A percentile compares a stretch with the other conserved stretches of the same genome.
These are phyloP conservation scores for Pristionchus japonicus DNA, from an alignment of 2,888 invertebrate species.

Conservation along the genomic window DNA sequence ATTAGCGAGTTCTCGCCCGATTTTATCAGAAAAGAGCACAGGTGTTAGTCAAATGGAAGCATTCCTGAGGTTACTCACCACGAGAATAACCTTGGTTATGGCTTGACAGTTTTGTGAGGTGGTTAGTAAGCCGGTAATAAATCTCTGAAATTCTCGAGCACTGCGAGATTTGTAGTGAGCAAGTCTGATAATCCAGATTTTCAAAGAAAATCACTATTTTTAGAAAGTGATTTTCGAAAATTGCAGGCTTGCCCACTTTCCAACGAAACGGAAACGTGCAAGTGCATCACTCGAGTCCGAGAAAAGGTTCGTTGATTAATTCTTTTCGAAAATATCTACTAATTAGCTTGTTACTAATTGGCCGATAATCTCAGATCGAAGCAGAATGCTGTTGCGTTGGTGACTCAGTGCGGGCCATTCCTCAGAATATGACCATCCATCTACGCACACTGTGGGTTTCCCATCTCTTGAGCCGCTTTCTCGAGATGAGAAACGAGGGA, in stretches of 20 bases:
- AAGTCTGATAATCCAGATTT: neutral
- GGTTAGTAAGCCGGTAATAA: neutral
- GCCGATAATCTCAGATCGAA: neutral
- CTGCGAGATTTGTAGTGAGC: too few species aligned
- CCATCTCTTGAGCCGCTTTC: neutral
- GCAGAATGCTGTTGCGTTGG: conserved; percentile 32
- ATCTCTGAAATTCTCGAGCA: too few species aligned
- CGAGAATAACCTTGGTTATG: neutral
- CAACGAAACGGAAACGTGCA: conserved; percentile 40
- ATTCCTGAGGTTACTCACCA: conserved; percentile 12
- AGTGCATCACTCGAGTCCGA: conserved; percentile 38
- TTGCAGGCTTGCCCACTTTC: conserved; percentile 29
- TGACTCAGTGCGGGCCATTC: neutral
- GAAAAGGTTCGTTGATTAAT: neutral
- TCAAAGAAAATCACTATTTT: neutral
- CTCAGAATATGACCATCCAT: neutral
- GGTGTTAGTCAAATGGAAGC: neutral
- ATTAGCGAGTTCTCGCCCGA: neutral
- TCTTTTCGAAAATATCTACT: neutral
- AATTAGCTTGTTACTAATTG: too few species aligned
- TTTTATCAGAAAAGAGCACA: neutral
- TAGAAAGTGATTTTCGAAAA: neutral
- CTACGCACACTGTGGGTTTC: conserved; percentile 21
- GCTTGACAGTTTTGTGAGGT: too few species aligned
- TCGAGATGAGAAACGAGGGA: neutral